Conservation (phyloP, 2,113 vertebrate species). For the Damaliscus lunatus region DNA sequence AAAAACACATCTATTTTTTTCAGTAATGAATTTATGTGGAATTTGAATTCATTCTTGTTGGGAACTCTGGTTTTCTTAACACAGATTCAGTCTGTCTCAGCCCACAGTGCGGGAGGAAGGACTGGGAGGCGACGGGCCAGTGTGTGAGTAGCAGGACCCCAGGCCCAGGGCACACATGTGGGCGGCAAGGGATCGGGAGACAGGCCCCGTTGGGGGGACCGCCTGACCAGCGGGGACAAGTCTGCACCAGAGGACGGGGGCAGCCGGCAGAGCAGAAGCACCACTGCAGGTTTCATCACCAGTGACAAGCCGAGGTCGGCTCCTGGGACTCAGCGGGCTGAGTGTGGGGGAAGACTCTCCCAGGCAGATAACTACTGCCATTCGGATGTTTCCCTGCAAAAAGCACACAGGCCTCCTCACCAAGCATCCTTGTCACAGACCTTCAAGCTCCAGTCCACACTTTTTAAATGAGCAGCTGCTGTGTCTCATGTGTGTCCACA, state of each 20-base stretch:
- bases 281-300: not conserved
- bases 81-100: not conserved
- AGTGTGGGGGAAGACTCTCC: constrained; percentile 49
- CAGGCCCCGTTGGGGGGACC: not conserved
- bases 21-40: not conserved
- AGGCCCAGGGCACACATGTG: not conserved
- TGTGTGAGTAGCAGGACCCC: not conserved
- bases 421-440: not conserved
- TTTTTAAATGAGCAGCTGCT: not conserved
- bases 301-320: not conserved
- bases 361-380: constrained; percentile 36
- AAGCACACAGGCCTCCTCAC: not conserved
- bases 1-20: not conserved
- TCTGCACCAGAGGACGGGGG: fast-evolving
- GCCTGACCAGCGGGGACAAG: fast-evolving
- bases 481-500: not conserved
- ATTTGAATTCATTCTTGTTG: not conserved
- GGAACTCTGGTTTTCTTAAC: not conserved
- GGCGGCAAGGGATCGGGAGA: not conserved
- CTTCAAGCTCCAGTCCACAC: too few relatives aligned
- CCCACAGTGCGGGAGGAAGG: not conserved
- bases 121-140: not conserved
- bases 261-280: not conserved
- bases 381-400: not conserved
- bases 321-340: constrained; percentile 42